Percentiles rank a stretch among this genome's conserved stretches.
Evolutionary conservation across 2,113 vertebrate species (phyloP).

Genomic region (Antechinus flavipes): DNA sequence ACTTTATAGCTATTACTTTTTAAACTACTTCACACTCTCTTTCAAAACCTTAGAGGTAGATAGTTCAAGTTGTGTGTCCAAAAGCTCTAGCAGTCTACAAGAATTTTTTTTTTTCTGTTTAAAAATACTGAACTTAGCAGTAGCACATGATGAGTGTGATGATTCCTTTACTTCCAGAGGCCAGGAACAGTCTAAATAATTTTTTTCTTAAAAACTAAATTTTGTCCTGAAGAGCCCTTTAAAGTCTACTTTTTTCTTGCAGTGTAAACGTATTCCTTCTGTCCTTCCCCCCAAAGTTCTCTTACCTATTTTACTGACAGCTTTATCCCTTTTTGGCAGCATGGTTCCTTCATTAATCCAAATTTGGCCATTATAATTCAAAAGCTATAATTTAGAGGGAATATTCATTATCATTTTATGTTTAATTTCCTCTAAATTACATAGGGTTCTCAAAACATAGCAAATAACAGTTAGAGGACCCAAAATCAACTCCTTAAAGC

Average conservation of each 20-base stretch:
- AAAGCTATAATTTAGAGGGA: slow-evolving; percentile 70
- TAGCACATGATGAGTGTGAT: slow-evolving; percentile 45
- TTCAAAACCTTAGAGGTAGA: neutral
- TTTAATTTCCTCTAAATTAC: slow-evolving; percentile 66
- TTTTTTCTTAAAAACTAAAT: neutral
- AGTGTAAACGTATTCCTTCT: slow-evolving; percentile 37
- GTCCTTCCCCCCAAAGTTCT: slow-evolving; percentile 15
- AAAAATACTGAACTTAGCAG: slow-evolving; percentile 30
- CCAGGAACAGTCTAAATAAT: slow-evolving; percentile 64
- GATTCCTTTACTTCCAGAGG: slow-evolving; percentile 8
- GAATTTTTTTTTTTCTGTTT: neutral
- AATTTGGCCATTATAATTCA: slow-evolving; percentile 61
- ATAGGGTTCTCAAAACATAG: slow-evolving; percentile 45
- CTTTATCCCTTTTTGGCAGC: slow-evolving; percentile 47
- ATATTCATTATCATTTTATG: slow-evolving; percentile 67
- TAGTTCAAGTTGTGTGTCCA: neutral
- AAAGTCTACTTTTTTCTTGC: slow-evolving; percentile 51
- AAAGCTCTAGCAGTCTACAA: neutral
- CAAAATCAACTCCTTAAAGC: slow-evolving; percentile 53
- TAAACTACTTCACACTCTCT: neutral
- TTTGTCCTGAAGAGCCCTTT: neutral
- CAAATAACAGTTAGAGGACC: slow-evolving; percentile 42
- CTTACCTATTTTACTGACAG: slow-evolving; percentile 2
- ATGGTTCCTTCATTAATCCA: slow-evolving; percentile 72
- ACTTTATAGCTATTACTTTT: neutral